Percentiles rank a stretch among this genome's conserved stretches.
Conservation (phyloP, 2,113 vertebrate genomes). For the Mixornis gularis region DNA sequence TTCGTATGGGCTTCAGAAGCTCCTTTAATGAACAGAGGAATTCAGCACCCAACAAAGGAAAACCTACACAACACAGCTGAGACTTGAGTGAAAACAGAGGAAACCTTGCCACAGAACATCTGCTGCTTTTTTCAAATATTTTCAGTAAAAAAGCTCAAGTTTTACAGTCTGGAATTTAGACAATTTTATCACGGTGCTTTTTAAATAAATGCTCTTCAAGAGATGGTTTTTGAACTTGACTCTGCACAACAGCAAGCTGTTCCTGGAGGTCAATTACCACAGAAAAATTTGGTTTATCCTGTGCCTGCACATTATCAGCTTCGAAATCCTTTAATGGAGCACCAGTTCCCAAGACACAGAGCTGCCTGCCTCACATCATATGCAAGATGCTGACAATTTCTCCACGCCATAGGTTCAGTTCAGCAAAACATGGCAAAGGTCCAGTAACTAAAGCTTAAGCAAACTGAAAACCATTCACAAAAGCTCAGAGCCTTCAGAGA, state of each 20-base stretch:
- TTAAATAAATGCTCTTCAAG: background rate
- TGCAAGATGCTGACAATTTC: background rate
- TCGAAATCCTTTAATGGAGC: background rate
- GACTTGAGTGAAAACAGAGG: background rate
- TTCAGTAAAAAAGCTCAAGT: background rate
- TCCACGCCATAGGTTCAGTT: background rate
- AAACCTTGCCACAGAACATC: background rate
- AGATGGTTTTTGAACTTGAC: background rate
- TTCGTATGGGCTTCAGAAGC: background rate
- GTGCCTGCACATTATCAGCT: background rate
- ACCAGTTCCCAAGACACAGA: background rate
- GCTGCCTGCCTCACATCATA: background rate
- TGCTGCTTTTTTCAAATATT: background rate
- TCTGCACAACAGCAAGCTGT: background rate
- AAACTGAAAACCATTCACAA: background rate
- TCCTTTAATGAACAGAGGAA: background rate
- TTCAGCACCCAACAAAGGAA: background rate
- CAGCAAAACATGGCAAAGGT: background rate
- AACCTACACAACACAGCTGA: background rate
- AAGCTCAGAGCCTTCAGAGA: background rate
- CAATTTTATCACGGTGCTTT: background rate
- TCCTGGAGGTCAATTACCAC: fast-evolving
- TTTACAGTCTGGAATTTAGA: background rate
- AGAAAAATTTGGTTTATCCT: background rate
- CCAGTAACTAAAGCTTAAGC: background rate